Base-by-base conservation (phyloP, 2,113 vertebrate genomes). In the Miniopterus natalensis region DNA sequence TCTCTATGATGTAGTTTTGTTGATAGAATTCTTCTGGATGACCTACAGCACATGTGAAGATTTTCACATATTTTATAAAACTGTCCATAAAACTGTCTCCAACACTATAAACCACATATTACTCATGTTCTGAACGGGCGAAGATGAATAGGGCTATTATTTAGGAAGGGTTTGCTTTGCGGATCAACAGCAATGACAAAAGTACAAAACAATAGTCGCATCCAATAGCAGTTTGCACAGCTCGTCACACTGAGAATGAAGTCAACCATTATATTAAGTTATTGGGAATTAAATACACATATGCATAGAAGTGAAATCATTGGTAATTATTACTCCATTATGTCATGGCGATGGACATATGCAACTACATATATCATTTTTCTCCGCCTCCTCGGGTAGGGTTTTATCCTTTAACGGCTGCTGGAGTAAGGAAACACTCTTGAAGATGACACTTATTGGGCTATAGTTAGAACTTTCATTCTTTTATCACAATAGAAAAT, bases 81-180 rank as follows among this genome's bases (percentile, higher is more conserved):
- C 49, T 95, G 47, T 81, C 23, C 83, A 96, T 95, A 97, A 97
- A 97, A 90, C 63, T 96, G 88, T 95, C 96, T 88, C 29, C 18
- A 84, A 91, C 49, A 68, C 61, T 93, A 53, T 90, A 96, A 94
- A 89, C 61, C 31, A 68, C 70, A 70, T 91, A 91, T 94, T 74
- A 94, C 31, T 96, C 89, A 93, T 79, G 71, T 23, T 94, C 61
- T 75, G 66, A 66, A 94, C 63, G 66, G 45, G 27, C 21, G 91
- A 88, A 94, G 91, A 96, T 85, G 45, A 94, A 96, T 95, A 85
- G 66, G 12, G 36, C 42, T 83, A 68, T 92, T 95, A 93, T 31
- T 85, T 42, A 68, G 27, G 25, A 92, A 78, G 40, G 1, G 4
- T 97, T 95, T 89, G 65, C 55, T 93, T 95, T 81, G 40, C 49